phyloP scores from a whole-genome alignment of 1,140 invertebrate genomes.

The Helicoverpa armigera region DNA sequence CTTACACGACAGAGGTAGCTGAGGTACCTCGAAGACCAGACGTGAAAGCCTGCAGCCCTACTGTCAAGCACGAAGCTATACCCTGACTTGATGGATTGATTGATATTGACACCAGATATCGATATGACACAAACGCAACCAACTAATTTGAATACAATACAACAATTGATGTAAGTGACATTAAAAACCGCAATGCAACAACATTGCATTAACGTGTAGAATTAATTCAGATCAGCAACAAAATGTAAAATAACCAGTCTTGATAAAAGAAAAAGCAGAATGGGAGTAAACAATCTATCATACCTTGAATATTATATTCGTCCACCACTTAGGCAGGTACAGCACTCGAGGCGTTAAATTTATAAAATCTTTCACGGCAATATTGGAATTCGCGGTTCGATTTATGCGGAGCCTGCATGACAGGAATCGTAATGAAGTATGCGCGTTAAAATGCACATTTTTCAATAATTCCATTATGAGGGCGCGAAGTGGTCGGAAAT shows the following conservation, averaged over 20 bases:
- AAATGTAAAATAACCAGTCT: slow-evolving; percentile 2
- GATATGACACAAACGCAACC: background rate
- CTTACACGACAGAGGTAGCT: background rate
- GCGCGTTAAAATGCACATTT: slow-evolving; percentile 59
- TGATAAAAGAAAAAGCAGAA: slow-evolving; percentile 9
- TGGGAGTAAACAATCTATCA: slow-evolving; percentile 33
- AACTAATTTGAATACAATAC: slow-evolving; percentile 42
- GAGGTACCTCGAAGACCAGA: background rate
- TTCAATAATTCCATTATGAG: slow-evolving; percentile 61
- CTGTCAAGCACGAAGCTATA: background rate
- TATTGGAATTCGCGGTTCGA: slow-evolving; percentile 57
- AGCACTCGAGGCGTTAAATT: slow-evolving; percentile 43
- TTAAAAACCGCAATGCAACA: background rate
- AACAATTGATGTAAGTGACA: slow-evolving; percentile 4
- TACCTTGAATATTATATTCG: slow-evolving; percentile 30
- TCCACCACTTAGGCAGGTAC: slow-evolving; percentile 28
- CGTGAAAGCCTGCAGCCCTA: background rate
- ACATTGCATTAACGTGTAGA: background rate
- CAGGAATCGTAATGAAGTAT: slow-evolving; percentile 59
- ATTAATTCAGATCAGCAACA: background rate
- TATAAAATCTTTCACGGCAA: slow-evolving; percentile 50
- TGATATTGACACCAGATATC: slow-evolving; percentile 31
- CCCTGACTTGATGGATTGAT: slow-evolving; percentile 26
- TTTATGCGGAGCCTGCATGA: slow-evolving; percentile 56
- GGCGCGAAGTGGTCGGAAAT: slow-evolving; percentile 45